A percentile compares a stretch with the other conserved stretches of the same genome.
These are phyloP conservation scores for Folsomia candida DNA, from an alignment of 2,888 invertebrate species.

Conservation along the genomic window DNA sequence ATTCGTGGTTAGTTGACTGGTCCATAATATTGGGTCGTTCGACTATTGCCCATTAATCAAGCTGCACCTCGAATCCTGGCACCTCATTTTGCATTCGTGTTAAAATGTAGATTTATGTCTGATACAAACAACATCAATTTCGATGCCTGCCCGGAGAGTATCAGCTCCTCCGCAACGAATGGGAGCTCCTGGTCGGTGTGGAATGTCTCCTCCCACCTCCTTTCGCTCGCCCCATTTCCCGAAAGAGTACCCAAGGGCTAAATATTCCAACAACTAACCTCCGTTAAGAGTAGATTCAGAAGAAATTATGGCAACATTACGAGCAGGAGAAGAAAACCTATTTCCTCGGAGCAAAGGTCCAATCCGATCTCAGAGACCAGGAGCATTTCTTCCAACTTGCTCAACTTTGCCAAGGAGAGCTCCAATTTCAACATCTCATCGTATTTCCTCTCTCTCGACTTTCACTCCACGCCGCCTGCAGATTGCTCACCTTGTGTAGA, in stretches of 20 bases:
- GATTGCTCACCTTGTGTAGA: too few species aligned
- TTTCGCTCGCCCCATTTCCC: slow-evolving; percentile 1
- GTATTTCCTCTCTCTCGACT: neutral
- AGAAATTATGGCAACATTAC: slow-evolving; percentile 2
- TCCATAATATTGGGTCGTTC: too few species aligned
- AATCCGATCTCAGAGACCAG: too few species aligned
- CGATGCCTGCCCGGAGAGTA: neutral
- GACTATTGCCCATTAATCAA: neutral
- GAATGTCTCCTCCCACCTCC: neutral
- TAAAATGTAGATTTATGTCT: neutral
- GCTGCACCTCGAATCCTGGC: neutral
- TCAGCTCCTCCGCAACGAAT: neutral
- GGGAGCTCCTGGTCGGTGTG: neutral
- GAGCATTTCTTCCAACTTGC: too few species aligned
- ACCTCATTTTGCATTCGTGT: neutral
- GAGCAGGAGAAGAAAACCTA: too few species aligned
- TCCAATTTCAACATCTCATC: neutral
- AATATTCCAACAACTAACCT: slow-evolving; percentile 17
- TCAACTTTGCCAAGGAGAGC: neutral
- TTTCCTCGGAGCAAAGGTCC: too few species aligned
- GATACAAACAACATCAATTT: neutral
- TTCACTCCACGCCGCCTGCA: neutral
- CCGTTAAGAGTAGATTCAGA: neutral
- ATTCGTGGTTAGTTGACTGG: too few species aligned
- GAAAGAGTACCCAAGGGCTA: slow-evolving; percentile 15